Base-by-base conservation (phyloP, 2,888 invertebrate species). In the Anorthoa munda region DNA sequence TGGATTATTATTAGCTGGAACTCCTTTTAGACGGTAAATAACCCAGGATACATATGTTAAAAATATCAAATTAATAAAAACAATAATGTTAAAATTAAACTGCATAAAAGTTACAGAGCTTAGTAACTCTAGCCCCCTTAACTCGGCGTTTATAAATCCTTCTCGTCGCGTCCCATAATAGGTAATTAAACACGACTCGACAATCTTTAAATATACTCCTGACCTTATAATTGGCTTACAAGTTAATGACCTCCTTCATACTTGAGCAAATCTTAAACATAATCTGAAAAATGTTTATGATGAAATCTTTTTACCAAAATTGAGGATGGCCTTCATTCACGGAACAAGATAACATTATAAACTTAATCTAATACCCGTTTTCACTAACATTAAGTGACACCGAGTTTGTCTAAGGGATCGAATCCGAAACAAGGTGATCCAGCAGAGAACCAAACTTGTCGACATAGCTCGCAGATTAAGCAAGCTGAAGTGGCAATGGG, bases 61-160 rank as follows among this genome's bases (percentile, higher is more conserved):
- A 9, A 39, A 39, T 39, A 39, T 9, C 39, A 39, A 39, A 39
- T 39, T 9, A 9, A 9, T 39, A 39, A 39, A 39, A 39, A 39
- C 39, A 39, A 21, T n/a, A 23, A 1, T 15, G 21, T 31, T 18
- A 26, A 12, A 13, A 12, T 17, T 17, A 31, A 63, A 4, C 0
- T 15, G 0, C 3, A 17, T 53, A 23, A 21, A 51, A 15, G 3
- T 45, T 50, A 39, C 18, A 50, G n/a, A 13, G 18, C 21, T 61
- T 45, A 2, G 81, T 70, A 82, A 81, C 53, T n/a, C 45, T 60
- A 82, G 60, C 51, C 48, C 9, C 4, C 50, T 65, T 82, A 67
- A 61, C 83, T 65, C 15, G 12, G 13, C 21, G 58, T n/a, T 66
- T 46, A 61, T 76, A 66, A 63, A 69, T 66, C 53, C 63, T 48